Conservation (phyloP, 2,888 invertebrate genomes). For the Eugnorisma glareosa region DNA sequence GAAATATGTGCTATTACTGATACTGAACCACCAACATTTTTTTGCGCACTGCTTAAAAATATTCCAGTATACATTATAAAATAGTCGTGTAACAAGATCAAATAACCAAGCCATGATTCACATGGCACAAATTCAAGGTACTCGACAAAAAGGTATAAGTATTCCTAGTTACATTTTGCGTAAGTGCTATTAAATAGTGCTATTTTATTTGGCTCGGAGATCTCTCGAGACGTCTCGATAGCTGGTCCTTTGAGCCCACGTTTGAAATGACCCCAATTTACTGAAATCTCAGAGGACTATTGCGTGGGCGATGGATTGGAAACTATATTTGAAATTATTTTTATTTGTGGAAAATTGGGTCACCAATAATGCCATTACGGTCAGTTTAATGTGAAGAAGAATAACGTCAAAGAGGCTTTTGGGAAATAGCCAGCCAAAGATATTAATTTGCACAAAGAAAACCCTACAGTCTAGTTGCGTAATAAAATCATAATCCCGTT, state of each 20-base stretch:
- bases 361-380: not conserved
- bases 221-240: conserved; percentile 20
- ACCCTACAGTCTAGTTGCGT: not conserved
- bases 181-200: conserved; percentile 21
- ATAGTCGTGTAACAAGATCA: too few relatives aligned
- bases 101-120: not conserved
- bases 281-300: conserved; percentile 9
- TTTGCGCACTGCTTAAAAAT: too few relatives aligned
- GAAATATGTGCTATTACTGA: too few relatives aligned
- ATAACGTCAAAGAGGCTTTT: not conserved
- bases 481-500: not conserved
- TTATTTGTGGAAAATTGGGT: not conserved
- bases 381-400: not conserved
- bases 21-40: too few relatives aligned
- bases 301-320: not conserved
- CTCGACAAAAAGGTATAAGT: not conserved
- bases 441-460: not conserved
- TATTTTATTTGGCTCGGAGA: conserved; percentile 5
- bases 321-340: conserved; percentile 9
- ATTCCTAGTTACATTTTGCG: not conserved
- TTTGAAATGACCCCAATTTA: conserved; percentile 42
- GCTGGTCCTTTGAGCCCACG: conserved; percentile 8
- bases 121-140: not conserved
- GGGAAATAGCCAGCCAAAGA: not conserved
- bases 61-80: too few relatives aligned